Evolutionary conservation across 1,140 invertebrate genomes (phyloP).

Genomic region (Chrysopa pallens): DNA sequence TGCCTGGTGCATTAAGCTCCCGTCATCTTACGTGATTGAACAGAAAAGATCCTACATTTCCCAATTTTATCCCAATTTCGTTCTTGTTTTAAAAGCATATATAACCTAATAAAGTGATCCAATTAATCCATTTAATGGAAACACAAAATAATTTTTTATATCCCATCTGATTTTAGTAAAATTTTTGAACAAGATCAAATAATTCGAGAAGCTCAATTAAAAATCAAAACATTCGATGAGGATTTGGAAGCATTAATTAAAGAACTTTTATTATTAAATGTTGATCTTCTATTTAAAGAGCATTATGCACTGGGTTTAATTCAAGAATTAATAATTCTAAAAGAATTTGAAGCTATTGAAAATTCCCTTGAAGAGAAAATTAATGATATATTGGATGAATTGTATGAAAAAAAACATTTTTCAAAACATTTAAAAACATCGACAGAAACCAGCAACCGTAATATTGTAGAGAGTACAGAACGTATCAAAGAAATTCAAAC

Average conservation of each 20-base stretch:
- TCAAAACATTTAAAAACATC: conserved; percentile 6
- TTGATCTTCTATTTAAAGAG: conserved; percentile 41
- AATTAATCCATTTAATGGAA: too few relatives aligned
- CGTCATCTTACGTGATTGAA: too few relatives aligned
- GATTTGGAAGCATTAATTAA: conserved; percentile 37
- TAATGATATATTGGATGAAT: conserved; percentile 34
- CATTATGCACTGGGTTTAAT: conserved; percentile 52
- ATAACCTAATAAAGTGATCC: too few relatives aligned
- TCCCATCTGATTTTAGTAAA: conserved; percentile 15
- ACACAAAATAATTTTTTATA: too few relatives aligned
- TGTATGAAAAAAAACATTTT: conserved; percentile 26
- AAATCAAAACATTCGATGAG: conserved; percentile 44
- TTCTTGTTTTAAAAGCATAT: too few relatives aligned
- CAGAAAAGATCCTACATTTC: too few relatives aligned
- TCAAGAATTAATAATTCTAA: conserved; percentile 59
- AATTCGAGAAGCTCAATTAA: conserved; percentile 31
- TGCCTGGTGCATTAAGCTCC: too few relatives aligned
- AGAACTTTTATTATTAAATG: conserved; percentile 39
- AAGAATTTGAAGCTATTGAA: conserved; percentile 55
- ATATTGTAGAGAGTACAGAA: conserved; percentile 11
- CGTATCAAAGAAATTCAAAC: conserved; percentile 14
- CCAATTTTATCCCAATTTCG: too few relatives aligned
- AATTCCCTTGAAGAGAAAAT: conserved; percentile 40
- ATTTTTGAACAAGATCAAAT: conserved; percentile 44
- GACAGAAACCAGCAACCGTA: conserved; percentile 10